Evolutionary conservation across 2,888 invertebrate species (phyloP), one percentile per base, ranked within the genome.

Genomic region (Frankliniella fusca): DNA sequence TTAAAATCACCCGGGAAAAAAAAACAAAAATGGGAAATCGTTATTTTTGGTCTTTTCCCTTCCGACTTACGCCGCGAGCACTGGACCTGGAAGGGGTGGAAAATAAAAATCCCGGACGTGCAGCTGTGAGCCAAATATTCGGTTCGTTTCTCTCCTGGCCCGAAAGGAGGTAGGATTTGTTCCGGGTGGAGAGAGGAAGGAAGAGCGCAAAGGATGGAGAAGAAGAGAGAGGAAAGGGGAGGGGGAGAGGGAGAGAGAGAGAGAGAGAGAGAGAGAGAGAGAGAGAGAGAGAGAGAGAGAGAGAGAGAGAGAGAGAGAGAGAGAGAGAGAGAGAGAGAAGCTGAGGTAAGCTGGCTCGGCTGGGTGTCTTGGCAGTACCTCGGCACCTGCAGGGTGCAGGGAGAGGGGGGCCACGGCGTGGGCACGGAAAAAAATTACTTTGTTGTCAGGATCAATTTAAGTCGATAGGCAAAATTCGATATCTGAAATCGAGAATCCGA

Each of bases 131-230:
- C 38, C 38, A 38, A 38, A 38, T 38, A 38, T 38, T 38, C 38
- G 38, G 38, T 38, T 38, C 38, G 38, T 38, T 38, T 38, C 5
- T 5, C 38, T 38, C 38, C 38, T 38, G 38, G 38, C 38, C 38
- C 3, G 80, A 81, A 83, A 81, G 54, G 79, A 82, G 83, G 80
- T 61, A 82, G 83, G 82, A 82, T 23, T 50, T 76, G 54, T 23
- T 80, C 28, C 65, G 54, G 82, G 54, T 80, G 23, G 80, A 79
- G 79, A 50, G 80, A n/a, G 81, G n/a, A n/a, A 28, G 79, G 20
- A 80, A 61, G 28, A 12, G 70, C 48, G 76, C 70, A 81, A 79
- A 81, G 79, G 82, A 70, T 65, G 50, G 80, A 82, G 83, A 82
- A 80, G 28, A 50, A 76, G 83, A 83, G 80, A n/a, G 61, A 28